Percentiles rank a stretch among this genome's conserved stretches.
Conservation (phyloP, 1,140 invertebrate species). For the Rhagoletis pomonella region DNA sequence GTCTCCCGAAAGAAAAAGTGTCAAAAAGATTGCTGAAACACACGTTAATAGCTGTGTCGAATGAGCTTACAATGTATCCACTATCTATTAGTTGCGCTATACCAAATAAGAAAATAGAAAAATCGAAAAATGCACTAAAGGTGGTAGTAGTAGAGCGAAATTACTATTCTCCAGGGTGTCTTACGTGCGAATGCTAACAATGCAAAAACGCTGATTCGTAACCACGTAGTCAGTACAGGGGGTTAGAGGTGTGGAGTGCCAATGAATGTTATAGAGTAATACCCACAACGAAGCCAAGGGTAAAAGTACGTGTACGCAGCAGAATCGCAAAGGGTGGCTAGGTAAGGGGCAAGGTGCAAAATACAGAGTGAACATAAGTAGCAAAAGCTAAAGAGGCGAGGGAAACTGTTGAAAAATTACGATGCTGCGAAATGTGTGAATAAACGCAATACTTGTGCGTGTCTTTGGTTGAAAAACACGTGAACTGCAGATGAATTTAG, state of each 20-base stretch:
- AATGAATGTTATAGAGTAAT: not conserved
- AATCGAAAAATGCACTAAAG: not conserved
- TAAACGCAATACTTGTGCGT: not conserved
- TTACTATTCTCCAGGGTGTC: conserved; percentile 46
- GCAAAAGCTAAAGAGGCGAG: not conserved
- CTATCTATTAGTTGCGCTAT: not conserved
- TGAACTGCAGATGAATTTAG: not conserved
- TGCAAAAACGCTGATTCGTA: not conserved
- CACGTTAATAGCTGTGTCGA: conserved; percentile 30
- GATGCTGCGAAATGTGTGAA: not conserved
- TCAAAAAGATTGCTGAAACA: conserved; percentile 5
- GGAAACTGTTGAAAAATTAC: not conserved
- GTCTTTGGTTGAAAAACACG: not conserved
- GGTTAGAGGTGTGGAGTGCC: not conserved
- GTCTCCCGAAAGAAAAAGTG: not conserved
- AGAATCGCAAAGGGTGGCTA: not conserved
- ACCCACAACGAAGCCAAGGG: not conserved
- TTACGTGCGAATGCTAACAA: conserved; percentile 32
- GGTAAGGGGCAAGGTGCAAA: not conserved
- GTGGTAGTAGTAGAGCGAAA: not conserved
- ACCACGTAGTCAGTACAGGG: not conserved
- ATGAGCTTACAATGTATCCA: conserved; percentile 1
- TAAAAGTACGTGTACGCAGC: not conserved
- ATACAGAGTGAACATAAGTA: not conserved
- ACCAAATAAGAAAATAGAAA: not conserved